Evolutionary conservation across 2,888 invertebrate genomes (phyloP).

Genomic region (Leptopterna dolabrata): DNA sequence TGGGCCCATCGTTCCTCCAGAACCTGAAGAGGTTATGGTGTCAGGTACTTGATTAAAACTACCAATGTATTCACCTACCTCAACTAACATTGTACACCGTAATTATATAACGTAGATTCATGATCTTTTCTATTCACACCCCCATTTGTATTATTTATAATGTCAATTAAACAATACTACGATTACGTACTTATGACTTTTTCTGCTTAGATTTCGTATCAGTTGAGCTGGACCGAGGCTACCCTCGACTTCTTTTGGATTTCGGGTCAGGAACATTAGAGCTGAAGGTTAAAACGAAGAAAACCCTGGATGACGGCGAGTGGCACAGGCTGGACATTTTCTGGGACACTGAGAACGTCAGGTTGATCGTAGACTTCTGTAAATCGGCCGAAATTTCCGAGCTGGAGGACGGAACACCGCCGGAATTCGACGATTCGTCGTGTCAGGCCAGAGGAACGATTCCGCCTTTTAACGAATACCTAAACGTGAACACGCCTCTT

Average conservation of each 20-base stretch:
- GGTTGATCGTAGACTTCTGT: conserved; percentile 93
- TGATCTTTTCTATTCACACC: no score
- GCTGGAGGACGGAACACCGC: conserved; percentile 89
- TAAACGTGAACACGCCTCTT: conserved; percentile 94
- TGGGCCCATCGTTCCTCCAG: conserved; percentile 96
- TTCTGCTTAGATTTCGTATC: conserved; percentile 84
- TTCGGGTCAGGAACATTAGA: conserved; percentile 95
- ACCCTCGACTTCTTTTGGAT: conserved; percentile 89
- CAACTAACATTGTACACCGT: no score
- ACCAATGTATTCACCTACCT: no score
- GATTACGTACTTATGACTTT: no score
- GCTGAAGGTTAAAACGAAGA: conserved; percentile 84
- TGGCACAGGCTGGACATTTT: conserved; percentile 98
- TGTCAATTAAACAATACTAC: no score
- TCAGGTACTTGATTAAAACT: conserved; percentile 68
- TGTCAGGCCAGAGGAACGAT: conserved; percentile 92
- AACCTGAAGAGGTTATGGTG: conserved; percentile 87
- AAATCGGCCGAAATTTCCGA: conserved; percentile 89
- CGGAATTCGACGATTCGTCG: conserved; percentile 87
- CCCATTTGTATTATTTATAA: no score
- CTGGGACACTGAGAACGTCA: conserved; percentile 92
- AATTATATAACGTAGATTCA: no score
- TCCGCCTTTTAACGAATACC: conserved; percentile 94
- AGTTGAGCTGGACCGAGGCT: conserved; percentile 90
- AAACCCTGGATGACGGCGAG: conserved; percentile 92